Evolutionary conservation across 2,888 invertebrate genomes (phyloP).

Genomic region (Allygus modestus): DNA sequence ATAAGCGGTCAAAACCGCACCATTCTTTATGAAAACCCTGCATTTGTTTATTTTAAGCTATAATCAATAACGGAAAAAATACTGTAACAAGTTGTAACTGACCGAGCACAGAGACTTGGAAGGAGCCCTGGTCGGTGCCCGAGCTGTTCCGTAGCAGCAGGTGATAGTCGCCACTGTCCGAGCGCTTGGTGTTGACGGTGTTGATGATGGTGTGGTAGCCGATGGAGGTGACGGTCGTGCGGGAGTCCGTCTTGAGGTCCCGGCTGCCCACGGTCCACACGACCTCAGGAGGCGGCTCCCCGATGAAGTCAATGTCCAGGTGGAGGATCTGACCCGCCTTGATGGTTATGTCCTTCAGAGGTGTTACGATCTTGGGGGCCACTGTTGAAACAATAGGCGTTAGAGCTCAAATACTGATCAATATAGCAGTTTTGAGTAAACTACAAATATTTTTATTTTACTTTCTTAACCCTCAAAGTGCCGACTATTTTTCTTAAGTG

Average conservation of each 20-base stretch:
- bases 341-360: conserved; percentile 92
- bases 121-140: conserved; percentile 94
- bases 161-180: conserved; percentile 94
- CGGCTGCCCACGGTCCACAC: conserved; percentile 89
- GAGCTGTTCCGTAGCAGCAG: conserved; percentile 93
- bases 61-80: too few species aligned
- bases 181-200: conserved; percentile 94
- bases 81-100: too few species aligned
- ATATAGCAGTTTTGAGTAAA: too few species aligned
- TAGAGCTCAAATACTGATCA: too few species aligned
- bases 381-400: conserved; percentile 79
- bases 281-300: conserved; percentile 95
- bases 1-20: too few species aligned
- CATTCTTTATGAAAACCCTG: too few species aligned
- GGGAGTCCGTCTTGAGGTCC: conserved; percentile 85
- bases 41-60: too few species aligned
- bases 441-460: too few species aligned
- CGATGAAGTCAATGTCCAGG: conserved; percentile 93
- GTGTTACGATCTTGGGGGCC: conserved; percentile 96
- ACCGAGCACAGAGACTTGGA: conserved; percentile 91
- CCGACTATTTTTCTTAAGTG: too few species aligned
- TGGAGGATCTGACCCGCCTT: conserved; percentile 96
- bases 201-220: conserved; percentile 95
- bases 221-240: conserved; percentile 93
- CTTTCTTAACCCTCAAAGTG: too few species aligned